Evolutionary conservation across 2,888 invertebrate genomes (phyloP).

Genomic region (Cephus nigrinus): DNA sequence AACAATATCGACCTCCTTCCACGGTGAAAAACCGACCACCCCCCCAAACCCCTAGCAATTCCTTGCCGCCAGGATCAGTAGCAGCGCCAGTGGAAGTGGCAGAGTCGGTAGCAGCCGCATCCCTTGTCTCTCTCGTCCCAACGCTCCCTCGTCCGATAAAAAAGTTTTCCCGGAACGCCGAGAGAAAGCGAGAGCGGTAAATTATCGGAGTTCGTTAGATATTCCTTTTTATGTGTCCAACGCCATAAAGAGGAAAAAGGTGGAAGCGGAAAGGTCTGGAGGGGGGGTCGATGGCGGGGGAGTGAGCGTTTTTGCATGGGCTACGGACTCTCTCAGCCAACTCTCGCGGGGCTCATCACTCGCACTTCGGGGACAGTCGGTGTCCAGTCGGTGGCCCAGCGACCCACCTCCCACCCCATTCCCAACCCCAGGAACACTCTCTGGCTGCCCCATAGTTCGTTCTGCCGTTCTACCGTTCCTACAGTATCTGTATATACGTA

Average conservation of each 20-base stretch:
- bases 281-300: conserved; percentile 21
- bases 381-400: conserved; percentile 41
- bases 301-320: conserved; percentile 54
- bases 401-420: conserved; percentile 17
- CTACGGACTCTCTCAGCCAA: conserved; percentile 8
- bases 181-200: conserved; percentile 44
- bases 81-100: not conserved
- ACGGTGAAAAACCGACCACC: conserved; percentile 11
- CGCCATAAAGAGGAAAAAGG: conserved; percentile 53
- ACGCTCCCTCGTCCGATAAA: conserved; percentile 38
- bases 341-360: conserved; percentile 65
- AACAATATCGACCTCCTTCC: conserved; percentile 43
- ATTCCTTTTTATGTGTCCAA: conserved; percentile 63
- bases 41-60: not conserved
- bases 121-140: not conserved
- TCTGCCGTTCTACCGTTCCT: not conserved
- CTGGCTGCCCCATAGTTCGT: conserved; percentile 20
- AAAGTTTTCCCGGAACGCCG: conserved; percentile 22
- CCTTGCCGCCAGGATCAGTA: not conserved
- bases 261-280: conserved; percentile 28
- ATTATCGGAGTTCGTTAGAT: conserved; percentile 63
- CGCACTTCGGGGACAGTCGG: conserved; percentile 61
- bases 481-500: not conserved
- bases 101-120: not conserved
- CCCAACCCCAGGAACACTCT: conserved; percentile 17